These are phyloP conservation scores for Drosophila mimetica DNA, from an alignment of 2,888 invertebrate genomes.

Conservation along the genomic window DNA sequence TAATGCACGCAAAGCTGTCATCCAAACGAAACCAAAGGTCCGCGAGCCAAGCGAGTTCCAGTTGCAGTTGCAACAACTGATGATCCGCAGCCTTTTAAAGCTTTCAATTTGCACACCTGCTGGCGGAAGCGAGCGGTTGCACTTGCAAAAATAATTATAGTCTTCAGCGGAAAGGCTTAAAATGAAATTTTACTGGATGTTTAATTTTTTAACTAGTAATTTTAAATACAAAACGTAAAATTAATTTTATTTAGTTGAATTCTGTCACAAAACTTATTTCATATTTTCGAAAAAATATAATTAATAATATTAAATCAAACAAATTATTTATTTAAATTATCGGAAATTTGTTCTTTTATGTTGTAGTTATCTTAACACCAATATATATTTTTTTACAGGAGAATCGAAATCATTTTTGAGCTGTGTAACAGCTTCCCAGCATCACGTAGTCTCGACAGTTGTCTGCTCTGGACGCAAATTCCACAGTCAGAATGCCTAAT, in stretches of 20 bases:
- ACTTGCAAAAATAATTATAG: not conserved
- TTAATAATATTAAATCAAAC: too few relatives aligned
- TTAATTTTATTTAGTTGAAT: too few relatives aligned
- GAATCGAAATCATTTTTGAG: not conserved
- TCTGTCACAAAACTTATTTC: too few relatives aligned
- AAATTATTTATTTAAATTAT: too few relatives aligned
- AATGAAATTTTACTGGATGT: too few relatives aligned
- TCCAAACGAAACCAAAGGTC: slow-evolving; percentile 20
- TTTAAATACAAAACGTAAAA: too few relatives aligned
- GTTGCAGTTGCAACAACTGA: slow-evolving; percentile 18
- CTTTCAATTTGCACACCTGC: slow-evolving; percentile 32
- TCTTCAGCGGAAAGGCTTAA: too few relatives aligned
- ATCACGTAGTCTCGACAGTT: slow-evolving; percentile 49
- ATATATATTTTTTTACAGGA: too few relatives aligned
- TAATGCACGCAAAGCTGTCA: slow-evolving; percentile 50
- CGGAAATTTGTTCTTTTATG: too few relatives aligned
- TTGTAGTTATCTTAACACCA: too few relatives aligned
- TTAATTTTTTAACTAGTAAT: too few relatives aligned
- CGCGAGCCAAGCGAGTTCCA: slow-evolving; percentile 15
- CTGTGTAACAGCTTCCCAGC: slow-evolving; percentile 15
- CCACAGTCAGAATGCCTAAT: slow-evolving; percentile 72
- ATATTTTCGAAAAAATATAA: too few relatives aligned
- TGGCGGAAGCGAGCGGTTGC: not conserved
- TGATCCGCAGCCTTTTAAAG: slow-evolving; percentile 30
- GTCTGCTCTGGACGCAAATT: slow-evolving; percentile 45